Evolutionary conservation across 2,888 invertebrate species (phyloP).

Genomic region (Phasia obesa): DNA sequence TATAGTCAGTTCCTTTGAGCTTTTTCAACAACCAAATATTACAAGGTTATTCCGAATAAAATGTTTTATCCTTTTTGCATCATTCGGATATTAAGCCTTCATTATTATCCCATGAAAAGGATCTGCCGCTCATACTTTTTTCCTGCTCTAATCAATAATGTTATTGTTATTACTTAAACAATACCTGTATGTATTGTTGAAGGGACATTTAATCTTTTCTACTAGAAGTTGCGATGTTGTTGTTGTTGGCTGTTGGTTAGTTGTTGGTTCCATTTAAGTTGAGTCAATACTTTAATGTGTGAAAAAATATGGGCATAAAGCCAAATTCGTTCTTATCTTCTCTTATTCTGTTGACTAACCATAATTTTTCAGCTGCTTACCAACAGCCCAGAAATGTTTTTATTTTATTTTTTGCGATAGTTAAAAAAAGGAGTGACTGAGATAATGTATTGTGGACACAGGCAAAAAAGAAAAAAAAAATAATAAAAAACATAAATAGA

Average conservation of each 20-base stretch:
- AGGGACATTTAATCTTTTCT: conserved; percentile 40
- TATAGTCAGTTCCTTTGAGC: too few relatives aligned
- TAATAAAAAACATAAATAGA: conserved; percentile 7
- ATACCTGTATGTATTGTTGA: conserved; percentile 52
- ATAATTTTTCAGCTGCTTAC: conserved; percentile 50
- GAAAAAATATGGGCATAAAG: conserved; percentile 63
- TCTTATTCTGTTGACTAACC: conserved; percentile 60
- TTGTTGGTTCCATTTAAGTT: conserved; percentile 4
- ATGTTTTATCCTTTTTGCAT: conserved; percentile 5
- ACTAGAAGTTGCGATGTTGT: conserved; percentile 3
- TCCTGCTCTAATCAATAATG: conserved; percentile 54
- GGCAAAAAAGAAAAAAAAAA: conserved; percentile 12
- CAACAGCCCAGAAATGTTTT: conserved; percentile 27
- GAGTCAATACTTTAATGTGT: conserved; percentile 65
- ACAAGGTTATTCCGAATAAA: background rate
- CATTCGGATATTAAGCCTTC: conserved; percentile 15
- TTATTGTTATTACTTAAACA: conserved; percentile 60
- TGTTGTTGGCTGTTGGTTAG: background rate
- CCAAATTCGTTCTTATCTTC: conserved; percentile 66
- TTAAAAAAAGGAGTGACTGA: conserved; percentile 66
- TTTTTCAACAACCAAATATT: background rate
- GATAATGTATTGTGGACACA: conserved; percentile 62
- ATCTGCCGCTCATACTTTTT: background rate
- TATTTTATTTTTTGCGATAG: conserved; percentile 32
- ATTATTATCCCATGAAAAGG: background rate